Evolutionary conservation across 2,113 vertebrate species (phyloP).

Genomic region (Phalacrocorax pelagicus): DNA sequence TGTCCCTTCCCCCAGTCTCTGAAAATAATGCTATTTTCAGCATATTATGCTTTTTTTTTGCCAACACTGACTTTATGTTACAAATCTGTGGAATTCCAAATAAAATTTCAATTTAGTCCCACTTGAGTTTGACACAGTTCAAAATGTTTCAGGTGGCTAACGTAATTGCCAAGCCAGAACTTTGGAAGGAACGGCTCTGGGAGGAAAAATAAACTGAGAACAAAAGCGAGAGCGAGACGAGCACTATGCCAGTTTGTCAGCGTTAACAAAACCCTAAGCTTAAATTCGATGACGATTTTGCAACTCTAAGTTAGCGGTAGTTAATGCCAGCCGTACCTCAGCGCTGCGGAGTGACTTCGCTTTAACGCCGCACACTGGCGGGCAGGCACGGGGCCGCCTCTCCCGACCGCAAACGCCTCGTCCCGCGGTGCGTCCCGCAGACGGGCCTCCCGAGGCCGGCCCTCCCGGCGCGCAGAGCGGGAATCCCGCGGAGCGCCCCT

Average conservation of each 20-base stretch:
- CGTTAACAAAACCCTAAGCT: too few species aligned
- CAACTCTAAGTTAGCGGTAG: accelerated
- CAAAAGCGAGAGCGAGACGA: accelerated
- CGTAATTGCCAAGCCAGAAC: neutral
- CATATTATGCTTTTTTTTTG: too few species aligned
- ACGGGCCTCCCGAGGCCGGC: accelerated
- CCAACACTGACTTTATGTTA: neutral
- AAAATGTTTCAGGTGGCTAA: neutral
- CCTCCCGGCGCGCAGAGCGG: accelerated
- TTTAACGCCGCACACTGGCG: accelerated
- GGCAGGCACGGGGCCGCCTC: accelerated
- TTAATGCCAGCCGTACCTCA: neutral
- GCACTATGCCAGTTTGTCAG: accelerated
- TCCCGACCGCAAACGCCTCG: accelerated
- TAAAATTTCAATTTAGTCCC: neutral
- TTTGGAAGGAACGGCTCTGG: neutral
- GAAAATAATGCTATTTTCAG: neutral
- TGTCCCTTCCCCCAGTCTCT: too few species aligned
- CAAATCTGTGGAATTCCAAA: neutral
- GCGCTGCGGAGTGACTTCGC: accelerated
- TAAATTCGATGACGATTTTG: accelerated
- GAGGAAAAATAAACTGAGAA: neutral
- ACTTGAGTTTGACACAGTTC: neutral
- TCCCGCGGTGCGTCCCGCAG: accelerated
- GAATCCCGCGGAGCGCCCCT: accelerated